Evolutionary conservation across 2,113 vertebrate species (phyloP).

Genomic region (Rhodinocichla rosea): DNA sequence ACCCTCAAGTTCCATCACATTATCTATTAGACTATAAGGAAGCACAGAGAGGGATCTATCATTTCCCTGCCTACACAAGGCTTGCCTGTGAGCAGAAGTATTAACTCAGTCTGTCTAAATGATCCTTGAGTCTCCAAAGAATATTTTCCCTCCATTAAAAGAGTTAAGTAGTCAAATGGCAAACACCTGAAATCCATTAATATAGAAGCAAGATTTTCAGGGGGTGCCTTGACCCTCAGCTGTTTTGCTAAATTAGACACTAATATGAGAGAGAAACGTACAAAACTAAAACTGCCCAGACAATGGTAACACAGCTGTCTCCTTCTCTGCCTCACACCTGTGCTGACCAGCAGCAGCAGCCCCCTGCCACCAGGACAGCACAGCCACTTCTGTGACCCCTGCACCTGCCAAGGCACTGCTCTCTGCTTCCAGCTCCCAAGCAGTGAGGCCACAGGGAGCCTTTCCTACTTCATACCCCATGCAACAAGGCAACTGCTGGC

Average conservation of each 20-base stretch:
- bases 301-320: not conserved
- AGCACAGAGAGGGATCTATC: not conserved
- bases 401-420: fast-evolving
- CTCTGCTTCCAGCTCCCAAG: not conserved
- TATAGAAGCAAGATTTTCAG: not conserved
- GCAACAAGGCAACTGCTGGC: not conserved
- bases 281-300: not conserved
- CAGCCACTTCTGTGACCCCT: not conserved
- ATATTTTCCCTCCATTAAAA: not conserved
- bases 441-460: not conserved
- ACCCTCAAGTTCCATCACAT: not conserved
- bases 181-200: not conserved
- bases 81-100: not conserved
- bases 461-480: not conserved
- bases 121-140: not conserved
- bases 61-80: not conserved
- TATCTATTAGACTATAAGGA: not conserved
- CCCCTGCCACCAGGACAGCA: not conserved
- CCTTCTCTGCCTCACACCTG: not conserved
- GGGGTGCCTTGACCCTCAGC: not conserved
- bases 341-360: not conserved
- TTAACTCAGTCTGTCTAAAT: not conserved
- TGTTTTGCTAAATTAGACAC: not conserved
- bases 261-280: not conserved
- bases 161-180: not conserved